Conservation (phyloP, 2,113 vertebrate genomes). For the Cynocephalus volans region DNA sequence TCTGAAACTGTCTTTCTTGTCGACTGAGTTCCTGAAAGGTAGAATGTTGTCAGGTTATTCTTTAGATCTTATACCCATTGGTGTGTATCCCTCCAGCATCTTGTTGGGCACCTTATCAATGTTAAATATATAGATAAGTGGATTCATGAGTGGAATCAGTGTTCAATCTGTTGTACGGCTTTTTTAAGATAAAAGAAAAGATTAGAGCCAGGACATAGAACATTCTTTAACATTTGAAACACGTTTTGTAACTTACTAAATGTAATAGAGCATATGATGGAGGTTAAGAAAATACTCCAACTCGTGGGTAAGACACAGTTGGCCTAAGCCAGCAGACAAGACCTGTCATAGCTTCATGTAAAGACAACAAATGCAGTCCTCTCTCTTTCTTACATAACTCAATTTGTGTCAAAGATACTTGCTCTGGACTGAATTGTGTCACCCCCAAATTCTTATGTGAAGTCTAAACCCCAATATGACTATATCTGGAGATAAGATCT, state of each 20-base stretch:
- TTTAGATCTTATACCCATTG: background rate
- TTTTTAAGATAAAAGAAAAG: slow-evolving; percentile 13
- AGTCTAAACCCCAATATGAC: background rate
- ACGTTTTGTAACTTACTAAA: background rate
- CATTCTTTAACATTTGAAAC: background rate
- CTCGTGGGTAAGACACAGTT: background rate
- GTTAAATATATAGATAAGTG: background rate
- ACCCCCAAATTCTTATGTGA: background rate
- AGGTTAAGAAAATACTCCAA: background rate
- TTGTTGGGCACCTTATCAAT: background rate
- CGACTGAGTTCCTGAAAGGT: background rate
- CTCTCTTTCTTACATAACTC: background rate
- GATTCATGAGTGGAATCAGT: background rate
- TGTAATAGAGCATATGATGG: background rate
- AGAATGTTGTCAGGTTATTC: background rate
- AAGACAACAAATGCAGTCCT: background rate
- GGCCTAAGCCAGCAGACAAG: background rate
- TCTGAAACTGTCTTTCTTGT: background rate
- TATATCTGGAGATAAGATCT: background rate
- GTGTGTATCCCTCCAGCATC: background rate
- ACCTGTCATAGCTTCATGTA: background rate
- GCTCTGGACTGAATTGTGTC: background rate
- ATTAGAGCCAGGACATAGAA: background rate
- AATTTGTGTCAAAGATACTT: background rate
- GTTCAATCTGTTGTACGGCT: background rate